Conservation (phyloP, 2,888 invertebrate species). For the Temnothorax rugatulus region DNA sequence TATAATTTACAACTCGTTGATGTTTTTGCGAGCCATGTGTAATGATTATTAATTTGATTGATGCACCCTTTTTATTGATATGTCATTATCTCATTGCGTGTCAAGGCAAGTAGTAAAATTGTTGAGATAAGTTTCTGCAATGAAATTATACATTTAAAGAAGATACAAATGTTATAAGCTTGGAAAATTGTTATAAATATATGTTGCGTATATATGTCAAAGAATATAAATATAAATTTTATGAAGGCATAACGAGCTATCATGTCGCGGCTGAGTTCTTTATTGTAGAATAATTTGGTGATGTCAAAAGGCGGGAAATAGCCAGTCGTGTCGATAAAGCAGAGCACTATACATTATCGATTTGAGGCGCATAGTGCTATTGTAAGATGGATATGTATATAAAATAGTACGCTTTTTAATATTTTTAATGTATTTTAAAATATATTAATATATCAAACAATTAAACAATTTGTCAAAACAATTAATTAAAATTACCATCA, state of each 20-base stretch:
- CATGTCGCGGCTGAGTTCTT: background rate
- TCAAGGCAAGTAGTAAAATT: background rate
- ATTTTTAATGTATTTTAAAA: conserved; percentile 1
- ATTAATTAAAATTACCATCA: conserved; percentile 1
- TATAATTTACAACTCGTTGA: background rate
- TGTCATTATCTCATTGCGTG: background rate
- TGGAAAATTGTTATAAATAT: conserved; percentile 1
- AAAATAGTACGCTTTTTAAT: background rate
- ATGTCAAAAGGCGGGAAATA: conserved; percentile 29
- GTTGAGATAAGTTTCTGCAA: background rate
- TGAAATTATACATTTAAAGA: background rate
- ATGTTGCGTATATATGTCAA: background rate
- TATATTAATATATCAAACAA: background rate
- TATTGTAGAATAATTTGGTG: background rate
- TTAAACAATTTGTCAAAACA: conserved; percentile 1
- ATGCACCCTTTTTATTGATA: conserved; percentile 2
- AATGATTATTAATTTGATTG: conserved; percentile 3
- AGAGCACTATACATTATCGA: conserved; percentile 76
- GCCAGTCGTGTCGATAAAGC: conserved; percentile 77
- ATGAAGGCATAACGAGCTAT: background rate
- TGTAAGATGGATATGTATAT: background rate
- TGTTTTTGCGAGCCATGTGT: background rate
- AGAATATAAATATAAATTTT: background rate
- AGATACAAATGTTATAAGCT: background rate
- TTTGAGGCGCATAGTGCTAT: conserved; percentile 36